Conservation (phyloP, 1,140 invertebrate species). For the Habropoda laboriosa region DNA sequence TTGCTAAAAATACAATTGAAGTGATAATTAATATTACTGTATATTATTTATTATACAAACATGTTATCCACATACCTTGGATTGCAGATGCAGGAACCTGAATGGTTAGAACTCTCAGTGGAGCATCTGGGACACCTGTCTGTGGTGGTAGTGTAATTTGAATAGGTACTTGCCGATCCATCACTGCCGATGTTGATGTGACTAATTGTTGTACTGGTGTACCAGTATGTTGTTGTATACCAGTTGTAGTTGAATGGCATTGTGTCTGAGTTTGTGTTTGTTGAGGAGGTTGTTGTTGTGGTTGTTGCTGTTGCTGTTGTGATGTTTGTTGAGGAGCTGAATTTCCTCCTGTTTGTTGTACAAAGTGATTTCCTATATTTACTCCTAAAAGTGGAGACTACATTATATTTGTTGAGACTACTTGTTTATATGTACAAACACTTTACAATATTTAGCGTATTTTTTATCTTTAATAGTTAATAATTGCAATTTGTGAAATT, state of each 20-base stretch:
- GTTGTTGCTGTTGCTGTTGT: slow-evolving; percentile 64
- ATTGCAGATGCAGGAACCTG: slow-evolving; percentile 92
- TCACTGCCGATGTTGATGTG: slow-evolving; percentile 71
- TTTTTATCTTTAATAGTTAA: slow-evolving; percentile 17
- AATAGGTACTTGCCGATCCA: slow-evolving; percentile 83
- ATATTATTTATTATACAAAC: neutral
- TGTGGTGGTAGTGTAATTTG: slow-evolving; percentile 88
- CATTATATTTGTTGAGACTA: neutral
- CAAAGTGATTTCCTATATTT: slow-evolving; percentile 74
- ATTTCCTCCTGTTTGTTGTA: slow-evolving; percentile 67
- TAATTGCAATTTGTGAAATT: neutral
- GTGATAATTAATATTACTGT: neutral
- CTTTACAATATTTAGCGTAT: too few species aligned
- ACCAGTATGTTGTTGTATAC: slow-evolving; percentile 74
- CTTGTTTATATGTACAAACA: too few species aligned
- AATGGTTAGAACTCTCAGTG: slow-evolving; percentile 88
- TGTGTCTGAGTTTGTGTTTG: slow-evolving; percentile 72
- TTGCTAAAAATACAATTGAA: neutral
- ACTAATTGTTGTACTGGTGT: slow-evolving; percentile 79
- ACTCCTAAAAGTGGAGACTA: slow-evolving; percentile 37
- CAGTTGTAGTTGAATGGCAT: slow-evolving; percentile 66
- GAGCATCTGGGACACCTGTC: slow-evolving; percentile 85
- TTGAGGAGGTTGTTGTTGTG: slow-evolving; percentile 72
- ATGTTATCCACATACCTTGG: slow-evolving; percentile 82
- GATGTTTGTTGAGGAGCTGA: slow-evolving; percentile 67